Base-by-base conservation (phyloP, 2,113 vertebrate species). In the Plestiodon gilberti region DNA sequence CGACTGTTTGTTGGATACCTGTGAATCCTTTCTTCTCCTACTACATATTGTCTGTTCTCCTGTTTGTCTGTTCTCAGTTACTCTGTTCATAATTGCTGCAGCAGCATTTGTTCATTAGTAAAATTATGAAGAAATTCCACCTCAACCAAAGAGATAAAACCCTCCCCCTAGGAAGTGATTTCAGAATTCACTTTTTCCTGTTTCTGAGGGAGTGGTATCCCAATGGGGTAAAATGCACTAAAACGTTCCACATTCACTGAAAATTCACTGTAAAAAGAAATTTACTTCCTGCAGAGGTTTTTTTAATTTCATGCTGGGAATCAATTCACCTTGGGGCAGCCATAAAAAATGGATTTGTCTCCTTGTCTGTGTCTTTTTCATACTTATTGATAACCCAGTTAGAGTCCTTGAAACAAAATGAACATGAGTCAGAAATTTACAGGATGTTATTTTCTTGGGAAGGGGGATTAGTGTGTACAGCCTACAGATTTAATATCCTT, bases 391-490 rank as follows among this genome's bases (percentile, higher is more conserved):
- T 75, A 73, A 13, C 87, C 90, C 86, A 87, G 82, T 92, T 90
- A 89, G 86, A 94, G 91, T 89, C 82, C 92, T 92, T 94, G 89
- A 94, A 94, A 91, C 89, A 89, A 94, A 93, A 94, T 93, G 88
- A 91, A 89, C 81, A 80, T 95, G 94, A 94, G 83, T 95, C 95
- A 95, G 94, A 94, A 86, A 92, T 93, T 92, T 88, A 88, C 88
- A 87, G 89, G 85, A 92, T 90, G 80, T 94, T 94, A 93, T 92
- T 94, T 95, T 90, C 85, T 91, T 82, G 91, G 89, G 89, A 91
- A 94, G 71, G 61, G 77, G 89, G 91, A 92, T 89, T 90, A 84
- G 75, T 82, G 75, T 82, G 25, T 64, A 65, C 76, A 14, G 7
- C 86, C 83, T 93, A 81, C 35, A 1, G 85, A 77, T 87, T 93